phyloP scores from a whole-genome alignment of 2,113 vertebrate genomes.

The Vanacampus margaritifer region DNA sequence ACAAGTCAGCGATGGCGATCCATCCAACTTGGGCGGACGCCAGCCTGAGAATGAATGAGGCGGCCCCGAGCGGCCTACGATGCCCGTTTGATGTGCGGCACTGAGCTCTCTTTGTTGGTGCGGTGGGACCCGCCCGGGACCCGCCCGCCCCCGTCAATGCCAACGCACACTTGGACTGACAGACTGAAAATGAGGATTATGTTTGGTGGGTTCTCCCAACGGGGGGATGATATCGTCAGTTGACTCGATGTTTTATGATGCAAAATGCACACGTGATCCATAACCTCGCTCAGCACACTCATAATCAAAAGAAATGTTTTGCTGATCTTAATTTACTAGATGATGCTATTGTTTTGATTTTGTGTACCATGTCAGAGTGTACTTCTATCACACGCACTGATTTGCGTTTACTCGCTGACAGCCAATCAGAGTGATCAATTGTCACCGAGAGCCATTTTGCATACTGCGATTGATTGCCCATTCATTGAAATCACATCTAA shows the following conservation, averaged over 20 bases:
- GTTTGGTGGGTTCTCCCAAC: background rate
- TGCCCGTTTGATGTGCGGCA: conserved; percentile 68
- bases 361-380: no score
- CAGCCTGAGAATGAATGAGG: conserved; percentile 63
- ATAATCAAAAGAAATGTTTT: no score
- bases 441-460: no score
- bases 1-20: conserved; percentile 35
- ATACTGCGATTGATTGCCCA: no score
- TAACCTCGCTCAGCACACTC: no score
- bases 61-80: conserved; percentile 55
- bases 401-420: no score
- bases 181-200: background rate
- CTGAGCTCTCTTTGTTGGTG: conserved; percentile 64
- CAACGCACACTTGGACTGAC: background rate
- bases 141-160: conserved; percentile 9
- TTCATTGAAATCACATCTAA: no score
- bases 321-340: no score
- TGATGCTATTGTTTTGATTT: no score
- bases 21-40: conserved; percentile 51
- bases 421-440: background rate
- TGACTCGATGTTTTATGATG: no score
- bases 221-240: background rate
- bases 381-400: no score
- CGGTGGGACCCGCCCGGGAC: conserved; percentile 11
- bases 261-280: no score